Percentiles rank a stretch among this genome's conserved stretches.
Evolutionary conservation across 2,888 invertebrate genomes (phyloP).

Genomic region (Orthosia cruda): DNA sequence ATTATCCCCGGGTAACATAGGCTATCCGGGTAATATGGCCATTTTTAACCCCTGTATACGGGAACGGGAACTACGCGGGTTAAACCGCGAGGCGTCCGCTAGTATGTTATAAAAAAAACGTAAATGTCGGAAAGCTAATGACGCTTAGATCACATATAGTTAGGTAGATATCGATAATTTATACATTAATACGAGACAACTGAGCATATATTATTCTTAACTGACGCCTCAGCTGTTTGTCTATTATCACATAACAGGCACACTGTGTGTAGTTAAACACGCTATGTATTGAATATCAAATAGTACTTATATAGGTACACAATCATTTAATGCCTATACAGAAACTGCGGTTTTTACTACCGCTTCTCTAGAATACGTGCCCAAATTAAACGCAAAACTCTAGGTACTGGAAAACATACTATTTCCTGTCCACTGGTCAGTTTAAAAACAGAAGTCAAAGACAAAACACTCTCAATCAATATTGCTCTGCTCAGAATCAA

Average conservation of each 20-base stretch:
- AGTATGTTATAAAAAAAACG: background rate
- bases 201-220: constrained; percentile 40
- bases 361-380: background rate
- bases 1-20: no score
- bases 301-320: constrained; percentile 36
- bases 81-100: no score
- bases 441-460: background rate
- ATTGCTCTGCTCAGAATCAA: no score
- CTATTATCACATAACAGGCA: constrained; percentile 38
- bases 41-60: no score
- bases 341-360: background rate
- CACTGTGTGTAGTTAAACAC: constrained; percentile 38
- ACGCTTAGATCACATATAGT: background rate
- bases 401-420: background rate
- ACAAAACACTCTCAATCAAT: background rate
- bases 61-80: no score
- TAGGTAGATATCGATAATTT: constrained; percentile 12
- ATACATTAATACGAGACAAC: constrained; percentile 20
- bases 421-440: background rate
- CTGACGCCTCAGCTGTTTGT: constrained; percentile 44
- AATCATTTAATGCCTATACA: background rate
- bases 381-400: background rate
- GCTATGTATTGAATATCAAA: constrained; percentile 48
- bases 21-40: no score
- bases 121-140: constrained; percentile 3